Evolutionary conservation across 2,113 vertebrate genomes (phyloP), one percentile per base, ranked within the genome.

Genomic region (Leptodactylus fuscus): DNA sequence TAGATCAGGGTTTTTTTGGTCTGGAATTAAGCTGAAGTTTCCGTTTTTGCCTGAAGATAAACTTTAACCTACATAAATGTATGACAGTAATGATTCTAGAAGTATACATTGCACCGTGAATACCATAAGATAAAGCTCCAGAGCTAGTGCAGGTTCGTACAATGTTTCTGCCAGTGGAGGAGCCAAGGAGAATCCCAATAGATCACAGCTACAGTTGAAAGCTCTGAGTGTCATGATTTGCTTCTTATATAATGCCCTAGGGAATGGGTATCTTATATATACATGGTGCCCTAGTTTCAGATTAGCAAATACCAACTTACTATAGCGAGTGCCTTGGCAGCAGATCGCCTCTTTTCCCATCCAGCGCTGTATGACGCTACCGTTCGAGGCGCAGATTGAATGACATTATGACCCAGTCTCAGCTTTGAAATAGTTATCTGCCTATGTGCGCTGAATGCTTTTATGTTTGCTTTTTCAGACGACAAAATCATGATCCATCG

Each of bases 321-420:
- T 48, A 76, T 73, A 49, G 24, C 0, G 27, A 60, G 32, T 60
- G 51, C 16, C 71, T 75, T 79, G 20, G 53, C 34, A 79, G 53
- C 10, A 20, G 15, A 13, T 24, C 4, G 20, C 11, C 49, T 78
- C 29, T 60, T 1, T 41, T 58, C 41, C 22, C 58, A 32, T 55
- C 49, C 53, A 79, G 71, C 44, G 27, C 73, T 32, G 48, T 49
- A 34, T 51, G 73, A 51, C 44, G 27, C 46, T 49, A 46, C 73
- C 7, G 46, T 55, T 9, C 10, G 34, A 29, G 53, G 62, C 4
- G 18, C 36, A 44, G 53, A 80, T 41, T 24, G 5, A 41, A 18
- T 44, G 77, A 80, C 55, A 80, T 80, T 80, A 27, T 60, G 77
- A 80, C 77, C 77, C 15, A 20, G 12, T 27, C 73, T 16, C 48